phyloP scores from a whole-genome alignment of 2,888 invertebrate species.

The Caenorhabditis becei region DNA sequence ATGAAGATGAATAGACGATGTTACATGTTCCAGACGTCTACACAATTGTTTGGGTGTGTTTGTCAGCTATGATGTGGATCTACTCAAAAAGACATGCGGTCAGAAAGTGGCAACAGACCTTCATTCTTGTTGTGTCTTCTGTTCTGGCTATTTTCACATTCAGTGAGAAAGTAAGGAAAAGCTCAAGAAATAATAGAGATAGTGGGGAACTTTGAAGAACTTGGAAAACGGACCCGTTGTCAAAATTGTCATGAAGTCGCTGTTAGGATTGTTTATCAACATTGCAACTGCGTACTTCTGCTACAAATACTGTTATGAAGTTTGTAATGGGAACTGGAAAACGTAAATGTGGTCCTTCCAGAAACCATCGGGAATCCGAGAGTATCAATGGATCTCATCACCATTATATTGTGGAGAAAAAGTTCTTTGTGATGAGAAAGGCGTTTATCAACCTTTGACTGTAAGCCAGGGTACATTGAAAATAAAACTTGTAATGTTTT shows the following conservation, averaged over 20 bases:
- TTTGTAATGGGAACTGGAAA: too few species aligned
- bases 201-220: too few species aligned
- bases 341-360: too few species aligned
- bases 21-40: slow-evolving; percentile 13
- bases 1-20: background rate
- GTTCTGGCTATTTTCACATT: slow-evolving; percentile 16
- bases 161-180: slow-evolving; percentile 5
- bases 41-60: slow-evolving; percentile 18
- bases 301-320: slow-evolving; percentile 10
- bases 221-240: background rate
- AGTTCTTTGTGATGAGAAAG: slow-evolving; percentile 7
- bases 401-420: slow-evolving; percentile 1
- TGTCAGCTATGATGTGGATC: slow-evolving; percentile 34
- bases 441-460: background rate
- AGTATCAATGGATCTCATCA: background rate
- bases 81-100: slow-evolving; percentile 31
- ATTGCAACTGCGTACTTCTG: background rate
- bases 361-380: slow-evolving; percentile 1
- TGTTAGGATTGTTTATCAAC: background rate
- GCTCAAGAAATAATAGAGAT: background rate
- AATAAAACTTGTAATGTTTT: background rate
- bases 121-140: slow-evolving; percentile 21
- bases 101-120: slow-evolving; percentile 26
- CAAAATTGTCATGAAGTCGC: background rate
- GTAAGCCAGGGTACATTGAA: too few species aligned